phyloP scores from a whole-genome alignment of 2,113 vertebrate species.

The Alosa alosa region DNA sequence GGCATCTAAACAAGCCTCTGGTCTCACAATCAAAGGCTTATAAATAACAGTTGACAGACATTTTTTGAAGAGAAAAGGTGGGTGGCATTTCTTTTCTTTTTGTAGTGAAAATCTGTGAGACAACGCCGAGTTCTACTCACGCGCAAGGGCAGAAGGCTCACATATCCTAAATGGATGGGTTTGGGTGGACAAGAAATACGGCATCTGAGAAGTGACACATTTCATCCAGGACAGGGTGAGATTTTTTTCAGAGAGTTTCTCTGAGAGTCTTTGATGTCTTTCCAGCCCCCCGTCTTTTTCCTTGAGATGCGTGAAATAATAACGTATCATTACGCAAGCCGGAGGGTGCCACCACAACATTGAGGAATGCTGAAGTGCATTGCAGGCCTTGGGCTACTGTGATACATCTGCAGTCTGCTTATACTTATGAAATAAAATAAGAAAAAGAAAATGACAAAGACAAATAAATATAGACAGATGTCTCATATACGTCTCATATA shows the following conservation, averaged over 20 bases:
- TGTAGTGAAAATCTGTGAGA: not conserved
- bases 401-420: not conserved
- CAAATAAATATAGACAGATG: not conserved
- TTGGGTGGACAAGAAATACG: conserved; percentile 1
- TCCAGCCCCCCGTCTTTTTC: conserved; percentile 28
- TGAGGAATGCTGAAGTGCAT: not conserved
- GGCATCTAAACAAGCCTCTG: not conserved
- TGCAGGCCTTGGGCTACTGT: not conserved
- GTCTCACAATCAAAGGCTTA: conserved; percentile 7
- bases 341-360: conserved; percentile 3
- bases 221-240: conserved; percentile 30
- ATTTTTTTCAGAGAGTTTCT: conserved; percentile 31
- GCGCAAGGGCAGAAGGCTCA: not conserved
- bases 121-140: not conserved
- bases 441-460: not conserved
- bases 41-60: not conserved
- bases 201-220: conserved; percentile 23
- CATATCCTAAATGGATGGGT: not conserved
- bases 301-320: conserved; percentile 36
- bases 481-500: conserved; percentile 1
- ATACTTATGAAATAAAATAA: conserved; percentile 10
- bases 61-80: not conserved
- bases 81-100: not conserved
- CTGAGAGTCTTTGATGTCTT: conserved; percentile 20
- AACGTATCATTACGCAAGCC: conserved; percentile 40